Base-by-base conservation (phyloP, 2,888 invertebrate genomes). In the Diachrysia chrysitis region DNA sequence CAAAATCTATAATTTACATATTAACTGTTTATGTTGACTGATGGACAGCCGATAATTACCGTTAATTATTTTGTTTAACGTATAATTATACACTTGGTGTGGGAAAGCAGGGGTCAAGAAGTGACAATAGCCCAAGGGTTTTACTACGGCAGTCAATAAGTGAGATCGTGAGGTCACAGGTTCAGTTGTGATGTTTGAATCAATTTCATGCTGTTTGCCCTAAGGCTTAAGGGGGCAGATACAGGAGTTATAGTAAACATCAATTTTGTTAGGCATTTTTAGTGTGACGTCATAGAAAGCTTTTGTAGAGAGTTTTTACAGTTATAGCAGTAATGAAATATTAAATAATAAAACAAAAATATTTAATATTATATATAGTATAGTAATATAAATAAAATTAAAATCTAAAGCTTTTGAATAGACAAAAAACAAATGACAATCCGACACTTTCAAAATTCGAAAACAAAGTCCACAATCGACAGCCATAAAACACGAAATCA, bases 101-200 rank as follows among this genome's bases (percentile, higher is more conserved):
- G 42, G 58, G 53, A 72, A 77, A 79, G 65, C 65, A 66, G 66
- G 72, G 73, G 67, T 79, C 79, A 79, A 66, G 61, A 32, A 66
- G 62, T 57, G 59, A 69, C 67, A 63, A 73, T 69, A 63, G 73
- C 66, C 76, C 70, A 58, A 68, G 77, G 77, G 66, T 72, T 69
- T 56, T 62, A 46, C 55, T 68, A 66, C 72, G 63, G 79, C 81
- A 78, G 69, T 69, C 74, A 66, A 69, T 72, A 70, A 78, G 55
- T 58, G 55, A 35, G 54, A 67, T 77, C 79, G 68, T 69, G 65
- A 72, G 72, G 77, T 74, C 68, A 53, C 17, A 56, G 55, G 67
- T 71, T 73, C 67, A 80, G 66, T 78, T 67, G 69, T 71, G 63
- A 63, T 58, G 71, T 63, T 58, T 73, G 69, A 61, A 73, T 63